phyloP scores from a whole-genome alignment of 2,888 invertebrate genomes.

The Muscina levida region DNA sequence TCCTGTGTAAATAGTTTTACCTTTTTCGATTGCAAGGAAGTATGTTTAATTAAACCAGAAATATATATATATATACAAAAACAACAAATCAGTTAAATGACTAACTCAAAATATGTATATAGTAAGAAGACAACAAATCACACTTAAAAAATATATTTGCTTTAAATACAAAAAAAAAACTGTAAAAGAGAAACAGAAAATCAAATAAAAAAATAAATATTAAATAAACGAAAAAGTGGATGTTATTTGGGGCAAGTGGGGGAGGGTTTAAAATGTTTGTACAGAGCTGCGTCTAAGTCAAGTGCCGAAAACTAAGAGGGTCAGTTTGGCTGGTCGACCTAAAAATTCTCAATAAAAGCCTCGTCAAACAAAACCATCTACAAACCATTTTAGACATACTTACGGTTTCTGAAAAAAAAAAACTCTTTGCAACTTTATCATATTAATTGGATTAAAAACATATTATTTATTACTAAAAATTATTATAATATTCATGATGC shows the following conservation, averaged over 20 bases:
- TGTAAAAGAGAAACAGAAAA: slow-evolving; percentile 53
- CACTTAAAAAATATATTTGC: slow-evolving; percentile 47
- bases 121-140: slow-evolving; percentile 38
- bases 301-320: no score
- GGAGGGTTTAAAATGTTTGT: no score
- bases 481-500: not conserved
- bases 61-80: slow-evolving; percentile 32
- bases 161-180: slow-evolving; percentile 47
- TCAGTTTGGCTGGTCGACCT: no score
- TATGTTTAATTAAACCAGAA: not conserved
- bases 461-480: slow-evolving; percentile 8
- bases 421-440: no score
- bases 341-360: not conserved
- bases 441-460: no score
- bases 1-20: slow-evolving; percentile 52
- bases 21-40: slow-evolving; percentile 41
- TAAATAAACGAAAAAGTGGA: slow-evolving; percentile 12
- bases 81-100: slow-evolving; percentile 9
- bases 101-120: slow-evolving; percentile 46
- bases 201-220: slow-evolving; percentile 53
- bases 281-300: no score
- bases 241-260: not conserved
- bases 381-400: not conserved
- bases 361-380: not conserved
- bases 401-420: no score